phyloP scores from a whole-genome alignment of 2,888 invertebrate genomes.

The Agrilus biguttatus region DNA sequence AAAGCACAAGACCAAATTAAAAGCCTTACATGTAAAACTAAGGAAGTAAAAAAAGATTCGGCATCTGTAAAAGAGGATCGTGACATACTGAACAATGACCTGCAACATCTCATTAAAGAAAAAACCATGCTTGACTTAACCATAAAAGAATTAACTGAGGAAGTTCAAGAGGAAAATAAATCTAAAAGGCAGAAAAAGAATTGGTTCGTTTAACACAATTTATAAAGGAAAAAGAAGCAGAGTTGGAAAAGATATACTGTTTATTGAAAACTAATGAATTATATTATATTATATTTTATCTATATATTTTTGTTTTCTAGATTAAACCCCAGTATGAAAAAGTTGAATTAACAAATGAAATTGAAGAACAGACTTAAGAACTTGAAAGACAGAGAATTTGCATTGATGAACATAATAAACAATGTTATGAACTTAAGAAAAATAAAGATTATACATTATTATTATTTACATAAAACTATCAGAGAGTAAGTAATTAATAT shows the following conservation, averaged over 20 bases:
- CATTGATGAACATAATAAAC: slow-evolving; percentile 91
- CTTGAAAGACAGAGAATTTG: slow-evolving; percentile 80
- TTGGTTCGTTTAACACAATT: slow-evolving; percentile 73
- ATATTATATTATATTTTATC: neutral
- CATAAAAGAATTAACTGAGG: slow-evolving; percentile 89
- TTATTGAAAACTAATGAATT: neutral
- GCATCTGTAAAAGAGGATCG: slow-evolving; percentile 80
- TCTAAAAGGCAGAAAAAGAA: slow-evolving; percentile 80
- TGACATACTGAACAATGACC: too few species aligned
- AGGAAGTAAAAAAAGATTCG: slow-evolving; percentile 83
- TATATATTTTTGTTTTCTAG: slow-evolving; percentile 8
- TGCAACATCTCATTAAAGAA: slow-evolving; percentile 81
- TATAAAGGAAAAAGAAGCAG: slow-evolving; percentile 78
- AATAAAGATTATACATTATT: slow-evolving; percentile 88
- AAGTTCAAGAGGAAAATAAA: slow-evolving; percentile 90
- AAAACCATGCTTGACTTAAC: slow-evolving; percentile 90
- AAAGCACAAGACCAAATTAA: slow-evolving; percentile 59
- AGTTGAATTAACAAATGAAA: slow-evolving; percentile 37
- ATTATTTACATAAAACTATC: slow-evolving; percentile 75
- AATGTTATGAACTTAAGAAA: slow-evolving; percentile 90
- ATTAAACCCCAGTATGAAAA: slow-evolving; percentile 87
- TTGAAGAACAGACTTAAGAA: slow-evolving; percentile 62
- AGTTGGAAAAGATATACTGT: slow-evolving; percentile 53
- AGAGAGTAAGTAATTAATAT: slow-evolving; percentile 56
- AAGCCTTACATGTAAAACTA: slow-evolving; percentile 51